Conservation (phyloP, 2,113 vertebrate species). For the Planiliza haematocheilus region DNA sequence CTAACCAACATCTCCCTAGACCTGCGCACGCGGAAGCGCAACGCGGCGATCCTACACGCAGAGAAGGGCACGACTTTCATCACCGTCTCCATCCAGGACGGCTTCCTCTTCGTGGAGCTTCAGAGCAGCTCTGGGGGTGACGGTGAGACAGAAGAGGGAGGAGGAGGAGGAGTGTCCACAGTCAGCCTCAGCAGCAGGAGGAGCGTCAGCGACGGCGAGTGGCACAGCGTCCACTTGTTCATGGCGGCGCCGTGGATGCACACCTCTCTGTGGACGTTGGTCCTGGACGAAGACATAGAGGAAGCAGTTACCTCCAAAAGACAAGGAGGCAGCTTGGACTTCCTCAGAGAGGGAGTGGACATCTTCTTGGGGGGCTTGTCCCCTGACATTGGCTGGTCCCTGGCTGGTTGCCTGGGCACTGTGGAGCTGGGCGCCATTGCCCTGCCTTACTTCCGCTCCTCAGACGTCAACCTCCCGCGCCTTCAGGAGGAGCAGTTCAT, state of each 20-base stretch:
- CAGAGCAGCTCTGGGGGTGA: constrained; percentile 74
- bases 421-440: constrained; percentile 87
- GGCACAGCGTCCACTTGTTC: constrained; percentile 86
- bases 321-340: constrained; percentile 87
- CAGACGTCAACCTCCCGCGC: constrained; percentile 78
- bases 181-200: constrained; percentile 81
- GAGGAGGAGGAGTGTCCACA: constrained; percentile 44
- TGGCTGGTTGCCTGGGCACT: constrained; percentile 89
- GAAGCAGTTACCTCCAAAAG: constrained; percentile 79
- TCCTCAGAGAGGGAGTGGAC: constrained; percentile 86
- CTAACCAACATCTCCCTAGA: constrained; percentile 87
- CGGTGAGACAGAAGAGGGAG: not conserved
- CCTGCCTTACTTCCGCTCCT: constrained; percentile 86
- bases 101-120: constrained; percentile 85
- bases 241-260: constrained; percentile 85
- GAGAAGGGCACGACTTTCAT: constrained; percentile 86
- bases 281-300: constrained; percentile 82
- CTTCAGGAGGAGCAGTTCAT: constrained; percentile 89
- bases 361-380: constrained; percentile 86
- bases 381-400: constrained; percentile 70
- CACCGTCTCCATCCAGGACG: constrained; percentile 84
- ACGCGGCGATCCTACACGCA: constrained; percentile 84
- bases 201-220: constrained; percentile 84
- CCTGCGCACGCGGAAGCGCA: constrained; percentile 85
- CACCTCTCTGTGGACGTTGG: constrained; percentile 86